These are phyloP conservation scores for Heterotis niloticus DNA, from an alignment of 2,113 vertebrate genomes.

Conservation along the genomic window DNA sequence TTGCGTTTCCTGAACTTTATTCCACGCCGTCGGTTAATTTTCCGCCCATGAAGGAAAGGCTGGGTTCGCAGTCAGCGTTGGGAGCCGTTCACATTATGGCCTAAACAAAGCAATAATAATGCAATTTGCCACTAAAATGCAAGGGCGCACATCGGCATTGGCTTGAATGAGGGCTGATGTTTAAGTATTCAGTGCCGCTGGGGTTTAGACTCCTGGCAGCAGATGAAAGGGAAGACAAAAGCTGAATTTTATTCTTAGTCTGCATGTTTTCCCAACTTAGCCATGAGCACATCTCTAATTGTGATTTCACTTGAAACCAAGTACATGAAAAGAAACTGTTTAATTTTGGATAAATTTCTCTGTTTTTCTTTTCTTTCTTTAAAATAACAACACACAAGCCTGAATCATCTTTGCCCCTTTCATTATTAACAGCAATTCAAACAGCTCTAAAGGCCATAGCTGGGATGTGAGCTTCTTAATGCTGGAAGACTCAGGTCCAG, in stretches of 20 bases:
- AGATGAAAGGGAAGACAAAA: constrained; percentile 10
- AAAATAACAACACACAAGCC: constrained; percentile 6
- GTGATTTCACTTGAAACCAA: constrained; percentile 21
- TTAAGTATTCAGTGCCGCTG: background rate
- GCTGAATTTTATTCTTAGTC: background rate
- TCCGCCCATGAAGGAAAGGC: background rate
- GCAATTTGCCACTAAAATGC: background rate
- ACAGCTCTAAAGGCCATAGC: constrained; percentile 18
- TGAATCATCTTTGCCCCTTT: constrained; percentile 5
- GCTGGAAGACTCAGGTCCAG: constrained; percentile 3
- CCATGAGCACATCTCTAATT: constrained; percentile 15
- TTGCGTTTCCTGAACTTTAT: background rate
- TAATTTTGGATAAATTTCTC: constrained; percentile 9
- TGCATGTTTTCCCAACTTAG: background rate
- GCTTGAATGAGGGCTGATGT: constrained; percentile 4
- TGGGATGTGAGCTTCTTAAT: constrained; percentile 20
- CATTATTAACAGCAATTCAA: constrained; percentile 23
- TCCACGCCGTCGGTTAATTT: background rate
- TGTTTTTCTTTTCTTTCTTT: constrained; percentile 9
- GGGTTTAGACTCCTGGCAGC: background rate
- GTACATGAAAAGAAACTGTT: background rate
- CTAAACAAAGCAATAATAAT: constrained; percentile 14
- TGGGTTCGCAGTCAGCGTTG: background rate
- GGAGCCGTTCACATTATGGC: background rate
- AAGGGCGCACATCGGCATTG: background rate